These are phyloP conservation scores for Microchrysa polita DNA, from an alignment of 2,888 invertebrate species.

Conservation along the genomic window DNA sequence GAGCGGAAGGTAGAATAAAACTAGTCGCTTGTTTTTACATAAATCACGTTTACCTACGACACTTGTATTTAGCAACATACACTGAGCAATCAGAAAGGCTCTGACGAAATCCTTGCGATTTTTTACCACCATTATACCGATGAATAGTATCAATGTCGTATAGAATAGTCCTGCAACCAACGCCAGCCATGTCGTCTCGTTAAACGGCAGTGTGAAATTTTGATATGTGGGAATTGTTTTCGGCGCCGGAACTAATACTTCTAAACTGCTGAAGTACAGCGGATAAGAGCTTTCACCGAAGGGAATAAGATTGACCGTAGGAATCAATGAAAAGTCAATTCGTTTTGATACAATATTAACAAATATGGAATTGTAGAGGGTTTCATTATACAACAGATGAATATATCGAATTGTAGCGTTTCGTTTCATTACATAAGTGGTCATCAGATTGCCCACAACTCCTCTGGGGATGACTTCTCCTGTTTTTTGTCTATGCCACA, in stretches of 20 bases:
- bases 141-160: background rate
- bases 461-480: background rate
- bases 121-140: background rate
- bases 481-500: background rate
- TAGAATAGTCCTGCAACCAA: conserved; percentile 5
- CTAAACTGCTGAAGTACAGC: background rate
- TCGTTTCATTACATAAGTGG: background rate
- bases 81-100: background rate
- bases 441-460: background rate
- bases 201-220: conserved; percentile 13
- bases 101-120: background rate
- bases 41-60: too few relatives aligned
- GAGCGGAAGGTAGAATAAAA: background rate
- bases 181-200: background rate
- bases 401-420: background rate
- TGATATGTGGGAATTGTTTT: background rate
- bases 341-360: background rate
- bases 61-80: too few relatives aligned
- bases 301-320: background rate
- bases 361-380: background rate
- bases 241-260: conserved; percentile 11
- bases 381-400: background rate
- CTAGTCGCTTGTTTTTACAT: background rate
- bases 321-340: background rate
- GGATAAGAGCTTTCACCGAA: background rate